phyloP scores from a whole-genome alignment of 1,140 invertebrate species.

The Bombus terrestris region DNA sequence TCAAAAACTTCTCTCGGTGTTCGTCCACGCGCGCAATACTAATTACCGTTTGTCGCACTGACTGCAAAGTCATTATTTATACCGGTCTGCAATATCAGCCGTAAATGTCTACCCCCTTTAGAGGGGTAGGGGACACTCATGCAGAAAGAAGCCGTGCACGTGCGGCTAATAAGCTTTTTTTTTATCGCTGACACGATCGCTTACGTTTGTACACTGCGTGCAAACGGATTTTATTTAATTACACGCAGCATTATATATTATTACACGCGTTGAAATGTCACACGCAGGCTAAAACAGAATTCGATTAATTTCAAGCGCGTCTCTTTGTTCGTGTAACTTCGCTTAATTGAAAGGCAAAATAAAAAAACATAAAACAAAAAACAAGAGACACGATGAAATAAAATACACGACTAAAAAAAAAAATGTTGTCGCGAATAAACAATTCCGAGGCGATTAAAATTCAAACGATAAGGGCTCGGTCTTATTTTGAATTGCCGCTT shows the following conservation, averaged over 20 bases:
- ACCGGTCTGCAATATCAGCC: conserved; percentile 50
- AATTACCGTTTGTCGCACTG: conserved; percentile 54
- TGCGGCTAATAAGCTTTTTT: conserved; percentile 64
- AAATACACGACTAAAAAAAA: not conserved
- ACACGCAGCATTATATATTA: conserved; percentile 46
- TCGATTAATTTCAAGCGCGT: conserved; percentile 24
- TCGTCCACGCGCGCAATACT: conserved; percentile 25
- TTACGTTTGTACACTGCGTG: conserved; percentile 43
- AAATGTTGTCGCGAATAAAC: not conserved
- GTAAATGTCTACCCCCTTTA: conserved; percentile 42
- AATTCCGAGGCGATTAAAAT: conserved; percentile 73
- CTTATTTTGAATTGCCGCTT: conserved; percentile 73
- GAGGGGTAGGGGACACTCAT: conserved; percentile 18
- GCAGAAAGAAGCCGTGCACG: conserved; percentile 58
- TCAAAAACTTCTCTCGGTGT: conserved; percentile 3
- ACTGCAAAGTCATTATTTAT: conserved; percentile 60
- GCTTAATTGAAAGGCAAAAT: conserved; percentile 17
- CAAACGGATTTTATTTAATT: conserved; percentile 53
- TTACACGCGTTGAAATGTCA: conserved; percentile 17
- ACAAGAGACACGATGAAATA: too few relatives aligned
- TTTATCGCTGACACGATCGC: conserved; percentile 57
- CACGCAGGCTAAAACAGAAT: not conserved
- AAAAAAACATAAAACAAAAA: not conserved
- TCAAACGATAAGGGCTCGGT: conserved; percentile 61
- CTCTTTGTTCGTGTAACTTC: not conserved